These are phyloP conservation scores for Lydus trimaculatus DNA, from an alignment of 2,888 invertebrate species.

Conservation along the genomic window DNA sequence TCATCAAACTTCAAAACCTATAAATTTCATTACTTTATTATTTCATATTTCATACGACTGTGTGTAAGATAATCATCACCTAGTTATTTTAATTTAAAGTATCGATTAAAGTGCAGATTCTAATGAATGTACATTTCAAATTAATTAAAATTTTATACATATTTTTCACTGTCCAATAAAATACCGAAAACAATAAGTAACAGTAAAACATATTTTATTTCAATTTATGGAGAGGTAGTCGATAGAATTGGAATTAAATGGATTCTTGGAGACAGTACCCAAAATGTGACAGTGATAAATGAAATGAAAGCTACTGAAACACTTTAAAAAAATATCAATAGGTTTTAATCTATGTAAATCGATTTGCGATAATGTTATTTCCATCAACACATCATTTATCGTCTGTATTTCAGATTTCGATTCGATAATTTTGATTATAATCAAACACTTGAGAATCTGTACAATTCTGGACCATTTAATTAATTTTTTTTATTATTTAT, in stretches of 20 bases:
- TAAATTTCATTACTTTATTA: background rate
- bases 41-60: background rate
- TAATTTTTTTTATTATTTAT: too few species aligned
- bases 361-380: background rate
- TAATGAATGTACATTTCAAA: too few species aligned
- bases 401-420: background rate
- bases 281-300: background rate
- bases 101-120: background rate
- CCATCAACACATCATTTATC: background rate
- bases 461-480: too few species aligned
- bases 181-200: too few species aligned
- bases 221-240: too few species aligned
- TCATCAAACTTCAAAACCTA: background rate
- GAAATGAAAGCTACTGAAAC: background rate
- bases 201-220: too few species aligned
- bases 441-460: too few species aligned
- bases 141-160: too few species aligned
- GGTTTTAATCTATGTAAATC: background rate
- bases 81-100: background rate
- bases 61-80: too few species aligned
- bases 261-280: background rate
- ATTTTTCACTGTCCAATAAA: too few species aligned
- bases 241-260: too few species aligned
- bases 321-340: background rate
- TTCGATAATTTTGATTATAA: too few species aligned